Percentiles rank a stretch among this genome's conserved stretches.
Evolutionary conservation across 2,113 vertebrate species (phyloP).

Genomic region (Eptesicus fuscus): DNA sequence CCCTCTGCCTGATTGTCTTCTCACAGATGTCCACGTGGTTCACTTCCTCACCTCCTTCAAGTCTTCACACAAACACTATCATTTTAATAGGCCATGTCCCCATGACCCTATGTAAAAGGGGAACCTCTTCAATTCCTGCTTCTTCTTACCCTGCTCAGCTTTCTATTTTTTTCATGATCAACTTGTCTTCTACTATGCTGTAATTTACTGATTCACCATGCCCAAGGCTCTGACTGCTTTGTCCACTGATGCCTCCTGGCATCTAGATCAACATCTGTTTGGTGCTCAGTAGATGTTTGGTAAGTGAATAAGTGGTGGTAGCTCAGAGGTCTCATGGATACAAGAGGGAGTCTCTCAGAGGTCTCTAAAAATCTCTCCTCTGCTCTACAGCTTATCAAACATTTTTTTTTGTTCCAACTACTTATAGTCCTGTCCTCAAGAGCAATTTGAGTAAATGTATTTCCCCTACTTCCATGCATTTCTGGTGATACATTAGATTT

Average conservation of each 20-base stretch:
- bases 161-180: not conserved
- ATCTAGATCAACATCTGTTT: not conserved
- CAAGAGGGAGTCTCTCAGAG: not conserved
- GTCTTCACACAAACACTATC: not conserved
- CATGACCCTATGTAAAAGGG: not conserved
- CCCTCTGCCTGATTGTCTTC: not conserved
- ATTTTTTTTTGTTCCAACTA: not conserved
- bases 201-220: not conserved
- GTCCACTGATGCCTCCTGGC: not conserved
- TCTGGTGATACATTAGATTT: not conserved
- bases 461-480: not conserved
- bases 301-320: not conserved
- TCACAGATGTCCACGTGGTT: not conserved
- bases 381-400: not conserved
- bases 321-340: not conserved
- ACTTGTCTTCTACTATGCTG: not conserved
- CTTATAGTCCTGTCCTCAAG: not conserved
- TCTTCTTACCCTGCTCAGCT: not conserved
- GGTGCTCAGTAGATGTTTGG: not conserved
- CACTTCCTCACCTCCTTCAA: not conserved
- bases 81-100: not conserved
- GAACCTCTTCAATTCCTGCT: not conserved
- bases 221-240: not conserved
- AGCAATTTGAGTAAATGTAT: not conserved
- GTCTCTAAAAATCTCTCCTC: not conserved